Conservation (phyloP, 92 coral and sea anemone genomes). For the Palythoa grandiflora region DNA sequence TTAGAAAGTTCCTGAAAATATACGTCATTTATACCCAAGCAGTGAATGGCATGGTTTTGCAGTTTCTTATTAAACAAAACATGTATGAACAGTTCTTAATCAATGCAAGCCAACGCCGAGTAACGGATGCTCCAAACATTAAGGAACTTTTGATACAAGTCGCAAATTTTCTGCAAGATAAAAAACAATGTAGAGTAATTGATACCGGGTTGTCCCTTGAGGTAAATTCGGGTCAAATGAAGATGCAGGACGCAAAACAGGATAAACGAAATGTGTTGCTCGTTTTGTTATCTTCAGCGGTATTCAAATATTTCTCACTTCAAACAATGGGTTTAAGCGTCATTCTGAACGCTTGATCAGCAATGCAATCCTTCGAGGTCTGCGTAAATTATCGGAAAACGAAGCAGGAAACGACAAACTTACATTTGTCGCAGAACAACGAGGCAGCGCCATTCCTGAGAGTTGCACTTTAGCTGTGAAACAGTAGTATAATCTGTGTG, state of each 20-base stretch:
- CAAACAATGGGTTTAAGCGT: conserved; percentile 29
- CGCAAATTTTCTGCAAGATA: conserved; percentile 6
- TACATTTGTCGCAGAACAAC: background rate
- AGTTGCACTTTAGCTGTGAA: conserved; percentile 1
- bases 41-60: background rate
- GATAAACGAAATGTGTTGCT: background rate
- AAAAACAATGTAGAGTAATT: background rate
- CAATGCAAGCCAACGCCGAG: background rate
- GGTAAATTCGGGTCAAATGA: background rate
- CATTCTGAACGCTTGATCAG: background rate
- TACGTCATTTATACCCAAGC: background rate
- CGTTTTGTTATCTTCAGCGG: conserved; percentile 9
- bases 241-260: conserved; percentile 13
- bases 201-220: background rate
- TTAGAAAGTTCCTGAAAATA: background rate
- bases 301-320: conserved; percentile 28
- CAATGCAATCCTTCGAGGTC: background rate
- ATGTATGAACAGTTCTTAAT: background rate
- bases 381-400: background rate
- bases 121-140: background rate
- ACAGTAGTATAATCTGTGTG: background rate
- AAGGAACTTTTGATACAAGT: background rate
- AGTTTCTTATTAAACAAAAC: background rate
- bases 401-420: conserved; percentile 7
- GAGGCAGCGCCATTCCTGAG: conserved; percentile 10